phyloP scores from a whole-genome alignment of 1,140 invertebrate species.

The Antheraea mylitta region DNA sequence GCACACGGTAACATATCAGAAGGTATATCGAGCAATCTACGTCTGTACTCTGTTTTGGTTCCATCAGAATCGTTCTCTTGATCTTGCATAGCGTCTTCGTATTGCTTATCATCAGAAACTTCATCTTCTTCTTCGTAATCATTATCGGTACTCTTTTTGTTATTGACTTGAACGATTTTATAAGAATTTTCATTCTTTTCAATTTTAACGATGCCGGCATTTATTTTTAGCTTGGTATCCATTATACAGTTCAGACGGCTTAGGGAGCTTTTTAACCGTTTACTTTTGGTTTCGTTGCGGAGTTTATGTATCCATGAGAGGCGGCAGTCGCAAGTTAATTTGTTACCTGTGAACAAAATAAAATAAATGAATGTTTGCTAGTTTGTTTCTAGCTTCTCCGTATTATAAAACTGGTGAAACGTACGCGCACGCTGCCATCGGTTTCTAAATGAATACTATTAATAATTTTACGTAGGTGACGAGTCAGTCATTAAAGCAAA shows the following conservation, averaged over 20 bases:
- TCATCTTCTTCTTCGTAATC: slow-evolving; percentile 58
- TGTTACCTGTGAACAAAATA: slow-evolving; percentile 82
- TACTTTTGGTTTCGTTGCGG: slow-evolving; percentile 85
- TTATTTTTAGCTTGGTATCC: slow-evolving; percentile 67
- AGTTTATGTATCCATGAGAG: slow-evolving; percentile 87
- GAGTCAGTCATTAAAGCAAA: no score
- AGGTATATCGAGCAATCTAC: slow-evolving; percentile 81
- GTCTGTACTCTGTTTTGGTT: slow-evolving; percentile 57
- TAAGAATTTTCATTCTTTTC: slow-evolving; percentile 30
- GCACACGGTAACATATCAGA: slow-evolving; percentile 83
- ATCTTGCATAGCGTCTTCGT: slow-evolving; percentile 66
- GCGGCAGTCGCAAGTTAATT: slow-evolving; percentile 88
- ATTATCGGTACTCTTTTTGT: slow-evolving; percentile 33
- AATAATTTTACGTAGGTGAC: no score
- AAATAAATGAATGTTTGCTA: neutral
- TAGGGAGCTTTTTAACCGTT: slow-evolving; percentile 81
- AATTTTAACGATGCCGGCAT: slow-evolving; percentile 34
- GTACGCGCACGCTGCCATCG: no score
- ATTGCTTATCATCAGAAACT: slow-evolving; percentile 45
- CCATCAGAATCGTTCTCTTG: slow-evolving; percentile 47
- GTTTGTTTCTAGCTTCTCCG: no score
- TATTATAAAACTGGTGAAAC: no score
- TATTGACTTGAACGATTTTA: slow-evolving; percentile 31
- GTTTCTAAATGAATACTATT: no score
- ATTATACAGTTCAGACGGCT: slow-evolving; percentile 84